phyloP scores from a whole-genome alignment of 2,888 invertebrate species.

The Lasius platythorax region DNA sequence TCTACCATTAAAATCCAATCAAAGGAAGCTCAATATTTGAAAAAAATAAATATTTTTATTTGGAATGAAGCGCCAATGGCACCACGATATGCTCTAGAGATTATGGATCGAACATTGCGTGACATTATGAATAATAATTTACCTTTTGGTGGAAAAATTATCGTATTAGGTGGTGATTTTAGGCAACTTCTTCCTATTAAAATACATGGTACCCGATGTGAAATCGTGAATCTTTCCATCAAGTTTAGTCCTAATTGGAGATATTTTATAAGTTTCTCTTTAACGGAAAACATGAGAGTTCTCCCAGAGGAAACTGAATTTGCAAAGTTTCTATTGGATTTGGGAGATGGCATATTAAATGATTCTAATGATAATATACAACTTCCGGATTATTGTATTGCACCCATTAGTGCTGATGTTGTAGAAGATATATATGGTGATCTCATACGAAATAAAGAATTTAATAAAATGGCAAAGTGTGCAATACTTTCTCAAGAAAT shows the following conservation, averaged over 20 bases:
- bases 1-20: not conserved
- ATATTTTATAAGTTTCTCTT: not conserved
- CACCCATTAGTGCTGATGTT: not conserved
- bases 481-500: too few relatives aligned
- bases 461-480: too few relatives aligned
- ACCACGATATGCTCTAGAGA: too few relatives aligned
- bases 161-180: not conserved
- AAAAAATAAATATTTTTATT: too few relatives aligned
- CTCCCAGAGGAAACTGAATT: not conserved
- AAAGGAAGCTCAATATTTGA: too few relatives aligned
- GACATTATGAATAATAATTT: conserved; percentile 5
- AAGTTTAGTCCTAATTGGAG: conserved; percentile 6
- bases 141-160: too few relatives aligned
- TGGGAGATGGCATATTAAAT: conserved; percentile 25
- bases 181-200: not conserved
- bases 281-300: conserved; percentile 7
- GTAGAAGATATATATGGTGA: conserved; percentile 8
- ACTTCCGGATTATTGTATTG: conserved; percentile 1
- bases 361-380: not conserved
- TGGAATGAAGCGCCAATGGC: not conserved
- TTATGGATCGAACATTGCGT: not conserved
- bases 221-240: conserved; percentile 11
- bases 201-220: not conserved
- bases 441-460: not conserved
- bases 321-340: conserved; percentile 12